phyloP scores from a whole-genome alignment of 2,797 vertebrate genomes.

The Enteromius fasciolatus region DNA sequence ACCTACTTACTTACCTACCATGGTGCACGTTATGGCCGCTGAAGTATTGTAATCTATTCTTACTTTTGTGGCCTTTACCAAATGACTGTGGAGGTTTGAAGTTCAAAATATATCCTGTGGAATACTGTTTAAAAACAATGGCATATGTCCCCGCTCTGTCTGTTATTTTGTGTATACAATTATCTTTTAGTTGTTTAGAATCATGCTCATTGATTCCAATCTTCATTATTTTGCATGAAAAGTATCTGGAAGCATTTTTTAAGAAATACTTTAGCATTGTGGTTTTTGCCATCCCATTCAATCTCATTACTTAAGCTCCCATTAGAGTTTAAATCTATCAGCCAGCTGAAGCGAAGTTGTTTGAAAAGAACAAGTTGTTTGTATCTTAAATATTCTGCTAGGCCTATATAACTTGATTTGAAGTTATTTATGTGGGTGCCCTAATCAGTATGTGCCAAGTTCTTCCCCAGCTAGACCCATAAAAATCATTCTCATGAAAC shows the following conservation, averaged over 20 bases:
- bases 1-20: too few species aligned
- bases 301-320: background rate
- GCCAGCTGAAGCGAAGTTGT: background rate
- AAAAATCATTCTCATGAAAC: slow-evolving; percentile 72
- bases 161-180: background rate
- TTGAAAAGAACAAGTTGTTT: background rate
- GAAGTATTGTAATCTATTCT: slow-evolving; percentile 34
- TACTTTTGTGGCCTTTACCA: slow-evolving; percentile 25
- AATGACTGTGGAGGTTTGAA: slow-evolving; percentile 28
- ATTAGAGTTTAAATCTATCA: background rate
- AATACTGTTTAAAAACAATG: too few species aligned
- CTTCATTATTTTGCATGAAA: background rate
- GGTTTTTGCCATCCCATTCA: background rate
- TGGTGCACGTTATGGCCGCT: background rate
- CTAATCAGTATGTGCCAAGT: slow-evolving; percentile 54
- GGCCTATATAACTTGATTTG: slow-evolving; percentile 37
- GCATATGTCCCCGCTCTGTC: background rate
- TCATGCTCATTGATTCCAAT: background rate
- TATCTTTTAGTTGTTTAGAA: background rate
- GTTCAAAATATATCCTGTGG: slow-evolving; percentile 1
- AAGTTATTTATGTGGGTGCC: slow-evolving; percentile 51
- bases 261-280: background rate
- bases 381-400: slow-evolving; percentile 15
- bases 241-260: background rate
- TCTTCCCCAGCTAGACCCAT: slow-evolving; percentile 61